A percentile compares a stretch with the other conserved stretches of the same genome.
These are phyloP conservation scores for Oreonectes daqikongensis DNA, from an alignment of 2,797 vertebrate genomes.

Conservation along the genomic window DNA sequence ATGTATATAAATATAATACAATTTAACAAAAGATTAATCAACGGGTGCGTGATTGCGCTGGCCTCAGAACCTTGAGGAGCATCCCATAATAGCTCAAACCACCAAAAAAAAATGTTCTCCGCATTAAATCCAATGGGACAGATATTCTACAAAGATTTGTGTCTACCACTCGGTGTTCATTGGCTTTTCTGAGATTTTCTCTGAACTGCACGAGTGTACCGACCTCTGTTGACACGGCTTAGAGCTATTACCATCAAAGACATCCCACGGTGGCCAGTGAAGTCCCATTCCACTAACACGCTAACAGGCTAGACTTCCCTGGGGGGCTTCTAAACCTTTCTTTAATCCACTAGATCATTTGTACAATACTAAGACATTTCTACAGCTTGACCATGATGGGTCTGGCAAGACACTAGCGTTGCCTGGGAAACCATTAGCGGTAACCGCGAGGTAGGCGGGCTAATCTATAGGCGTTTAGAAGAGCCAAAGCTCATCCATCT, in stretches of 20 bases:
- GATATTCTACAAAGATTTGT: constrained; percentile 1
- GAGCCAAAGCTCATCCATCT: constrained; percentile 16
- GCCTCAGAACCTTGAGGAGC: background rate
- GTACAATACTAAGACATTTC: constrained; percentile 1
- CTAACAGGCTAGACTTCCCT: constrained; percentile 10
- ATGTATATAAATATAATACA: constrained; percentile 5
- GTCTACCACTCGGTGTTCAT: background rate
- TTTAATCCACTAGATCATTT: constrained; percentile 36
- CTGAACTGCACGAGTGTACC: constrained; percentile 10
- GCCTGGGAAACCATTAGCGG: constrained; percentile 42
- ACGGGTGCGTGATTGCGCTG: background rate
- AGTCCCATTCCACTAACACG: constrained; percentile 22
- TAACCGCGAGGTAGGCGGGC: constrained; percentile 10
- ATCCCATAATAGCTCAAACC: background rate
- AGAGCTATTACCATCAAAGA: constrained; percentile 25
- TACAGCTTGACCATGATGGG: background rate
- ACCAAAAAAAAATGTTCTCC: background rate
- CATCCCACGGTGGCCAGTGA: background rate
- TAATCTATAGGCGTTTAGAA: constrained; percentile 24
- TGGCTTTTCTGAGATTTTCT: constrained; percentile 23
- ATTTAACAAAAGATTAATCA: background rate
- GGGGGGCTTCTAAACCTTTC: constrained; percentile 20
- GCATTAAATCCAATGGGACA: background rate
- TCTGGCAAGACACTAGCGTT: constrained; percentile 28
- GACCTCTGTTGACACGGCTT: constrained; percentile 27